Conservation (phyloP, 2,888 invertebrate species). For the Helicoverpa assulta region DNA sequence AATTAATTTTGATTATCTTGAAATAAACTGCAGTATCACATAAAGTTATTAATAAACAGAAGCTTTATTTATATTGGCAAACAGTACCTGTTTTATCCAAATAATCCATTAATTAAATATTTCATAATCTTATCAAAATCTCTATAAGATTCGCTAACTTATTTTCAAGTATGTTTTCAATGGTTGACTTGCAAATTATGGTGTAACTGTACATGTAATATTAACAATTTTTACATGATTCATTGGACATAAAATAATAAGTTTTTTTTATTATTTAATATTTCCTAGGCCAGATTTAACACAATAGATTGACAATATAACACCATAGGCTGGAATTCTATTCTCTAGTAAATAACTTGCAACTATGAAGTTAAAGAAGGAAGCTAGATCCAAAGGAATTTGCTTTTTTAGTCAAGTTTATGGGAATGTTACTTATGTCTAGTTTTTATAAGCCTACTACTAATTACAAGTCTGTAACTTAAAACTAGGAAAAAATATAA, state of each 20-base stretch:
- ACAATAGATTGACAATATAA: background rate
- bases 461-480: background rate
- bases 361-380: constrained; percentile 12
- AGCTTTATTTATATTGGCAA: background rate
- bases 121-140: background rate
- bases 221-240: background rate
- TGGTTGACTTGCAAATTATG: background rate
- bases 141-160: too few relatives aligned
- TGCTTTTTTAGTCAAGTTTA: background rate
- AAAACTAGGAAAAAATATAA: background rate
- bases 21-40: background rate
- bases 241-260: too few relatives aligned
- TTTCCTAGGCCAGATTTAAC: background rate
- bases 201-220: background rate
- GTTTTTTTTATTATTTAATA: too few relatives aligned
- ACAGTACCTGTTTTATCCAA: background rate
- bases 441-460: background rate
- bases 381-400: constrained; percentile 23
- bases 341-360: background rate
- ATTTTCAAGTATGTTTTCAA: too few relatives aligned
- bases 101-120: background rate
- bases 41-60: background rate
- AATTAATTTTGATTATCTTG: background rate
- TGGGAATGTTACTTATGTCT: background rate
- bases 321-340: constrained; percentile 9